phyloP scores from a whole-genome alignment of 2,797 vertebrate genomes.

The Botia almorhae region DNA sequence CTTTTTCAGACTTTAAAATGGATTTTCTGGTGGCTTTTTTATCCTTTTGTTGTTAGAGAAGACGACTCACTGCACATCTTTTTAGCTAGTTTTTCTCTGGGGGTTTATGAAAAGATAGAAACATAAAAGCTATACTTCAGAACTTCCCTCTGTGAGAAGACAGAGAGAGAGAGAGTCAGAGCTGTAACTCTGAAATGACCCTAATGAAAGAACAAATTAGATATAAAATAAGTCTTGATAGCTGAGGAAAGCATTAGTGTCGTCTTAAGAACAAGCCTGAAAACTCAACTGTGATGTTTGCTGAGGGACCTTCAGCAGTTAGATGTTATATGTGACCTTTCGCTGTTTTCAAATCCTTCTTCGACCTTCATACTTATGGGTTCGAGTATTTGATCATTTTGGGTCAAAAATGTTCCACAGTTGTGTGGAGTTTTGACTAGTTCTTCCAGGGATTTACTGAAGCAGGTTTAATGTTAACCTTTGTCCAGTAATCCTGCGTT shows the following conservation, averaged over 20 bases:
- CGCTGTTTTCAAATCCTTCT: neutral
- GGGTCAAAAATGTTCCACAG: neutral
- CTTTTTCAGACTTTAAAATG: slow-evolving; percentile 48
- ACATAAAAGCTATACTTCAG: slow-evolving; percentile 40
- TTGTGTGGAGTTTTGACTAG: too few species aligned
- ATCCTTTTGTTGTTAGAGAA: slow-evolving; percentile 49
- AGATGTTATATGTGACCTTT: neutral
- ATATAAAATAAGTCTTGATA: neutral
- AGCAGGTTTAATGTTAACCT: neutral
- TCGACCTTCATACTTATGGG: neutral
- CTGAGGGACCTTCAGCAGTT: neutral
- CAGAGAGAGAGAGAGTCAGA: slow-evolving; percentile 1
- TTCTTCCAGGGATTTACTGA: too few species aligned
- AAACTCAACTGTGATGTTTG: neutral
- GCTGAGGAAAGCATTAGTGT: slow-evolving; percentile 12
- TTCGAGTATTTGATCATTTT: neutral
- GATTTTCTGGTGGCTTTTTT: slow-evolving; percentile 52
- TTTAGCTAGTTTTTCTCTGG: slow-evolving; percentile 43
- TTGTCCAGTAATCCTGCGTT: slow-evolving; percentile 8
- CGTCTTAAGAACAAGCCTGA: neutral
- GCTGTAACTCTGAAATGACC: slow-evolving; percentile 24
- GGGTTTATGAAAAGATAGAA: slow-evolving; percentile 46
- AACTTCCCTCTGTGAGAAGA: slow-evolving; percentile 39
- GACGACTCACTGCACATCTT: slow-evolving; percentile 47
- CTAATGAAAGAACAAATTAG: slow-evolving; percentile 12